Conservation (phyloP, 1,140 invertebrate genomes). For the Dufourea novaeangliae region DNA sequence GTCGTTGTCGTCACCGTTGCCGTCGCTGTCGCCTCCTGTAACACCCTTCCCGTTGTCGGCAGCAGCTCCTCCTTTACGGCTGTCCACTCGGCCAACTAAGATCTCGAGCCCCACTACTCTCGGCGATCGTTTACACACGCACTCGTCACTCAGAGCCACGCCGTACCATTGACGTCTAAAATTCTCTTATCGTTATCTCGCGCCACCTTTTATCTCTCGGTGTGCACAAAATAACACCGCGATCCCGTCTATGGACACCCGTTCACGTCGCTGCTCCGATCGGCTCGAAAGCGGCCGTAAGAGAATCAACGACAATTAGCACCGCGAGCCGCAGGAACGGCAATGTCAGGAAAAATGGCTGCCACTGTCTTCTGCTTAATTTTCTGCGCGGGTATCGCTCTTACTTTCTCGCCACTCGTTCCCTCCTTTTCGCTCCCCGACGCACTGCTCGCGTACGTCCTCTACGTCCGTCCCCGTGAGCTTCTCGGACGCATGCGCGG, state of each 20-base stretch:
- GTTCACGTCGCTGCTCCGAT: not conserved
- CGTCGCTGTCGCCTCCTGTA: slow-evolving; percentile 25
- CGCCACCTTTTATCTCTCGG: slow-evolving; percentile 38
- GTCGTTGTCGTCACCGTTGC: slow-evolving; percentile 16
- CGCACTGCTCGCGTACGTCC: slow-evolving; percentile 29
- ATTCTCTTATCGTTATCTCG: slow-evolving; percentile 61
- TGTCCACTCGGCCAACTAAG: slow-evolving; percentile 34
- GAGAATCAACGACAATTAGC: slow-evolving; percentile 10
- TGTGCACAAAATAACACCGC: slow-evolving; percentile 32
- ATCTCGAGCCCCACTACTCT: slow-evolving; percentile 28
- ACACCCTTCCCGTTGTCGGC: slow-evolving; percentile 42
- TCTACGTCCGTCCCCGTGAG: slow-evolving; percentile 27
- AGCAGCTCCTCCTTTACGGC: slow-evolving; percentile 35
- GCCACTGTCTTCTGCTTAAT: slow-evolving; percentile 57
- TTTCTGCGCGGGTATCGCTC: slow-evolving; percentile 41
- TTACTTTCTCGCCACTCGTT: slow-evolving; percentile 39
- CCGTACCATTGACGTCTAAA: slow-evolving; percentile 58
- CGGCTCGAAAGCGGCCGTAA: slow-evolving; percentile 2
- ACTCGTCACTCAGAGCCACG: slow-evolving; percentile 45
- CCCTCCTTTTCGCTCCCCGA: slow-evolving; percentile 41
- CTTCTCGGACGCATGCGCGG: slow-evolving; percentile 10
- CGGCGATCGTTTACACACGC: slow-evolving; percentile 47
- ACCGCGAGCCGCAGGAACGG: slow-evolving; percentile 34
- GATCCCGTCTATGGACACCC: not conserved
- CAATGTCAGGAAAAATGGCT: slow-evolving; percentile 61